A percentile compares a stretch with the other conserved stretches of the same genome.
Conservation (phyloP, 1,140 invertebrate genomes). For the Diorhabda carinulata region DNA sequence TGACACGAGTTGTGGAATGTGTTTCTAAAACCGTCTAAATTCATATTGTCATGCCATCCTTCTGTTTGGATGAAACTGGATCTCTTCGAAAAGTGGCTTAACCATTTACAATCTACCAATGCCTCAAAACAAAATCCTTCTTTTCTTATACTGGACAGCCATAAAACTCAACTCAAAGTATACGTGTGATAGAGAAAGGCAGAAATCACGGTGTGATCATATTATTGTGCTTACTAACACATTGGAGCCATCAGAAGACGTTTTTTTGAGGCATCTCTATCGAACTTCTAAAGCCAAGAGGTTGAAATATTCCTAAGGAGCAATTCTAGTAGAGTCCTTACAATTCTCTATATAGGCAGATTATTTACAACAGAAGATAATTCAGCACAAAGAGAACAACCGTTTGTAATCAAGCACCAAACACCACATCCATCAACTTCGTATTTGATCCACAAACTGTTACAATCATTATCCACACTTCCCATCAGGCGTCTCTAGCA, state of each 20-base stretch:
- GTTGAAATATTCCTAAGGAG: background rate
- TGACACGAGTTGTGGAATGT: background rate
- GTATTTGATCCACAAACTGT: no score
- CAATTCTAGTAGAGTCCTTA: background rate
- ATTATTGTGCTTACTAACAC: background rate
- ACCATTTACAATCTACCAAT: background rate
- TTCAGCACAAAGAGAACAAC: no score
- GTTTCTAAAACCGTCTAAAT: no score
- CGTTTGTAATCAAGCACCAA: no score
- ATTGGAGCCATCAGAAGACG: background rate
- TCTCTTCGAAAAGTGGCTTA: background rate
- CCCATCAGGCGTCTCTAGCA: no score
- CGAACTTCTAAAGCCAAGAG: background rate
- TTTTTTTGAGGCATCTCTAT: background rate
- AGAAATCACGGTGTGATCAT: background rate
- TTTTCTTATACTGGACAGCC: background rate
- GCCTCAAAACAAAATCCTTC: background rate
- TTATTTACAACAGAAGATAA: no score
- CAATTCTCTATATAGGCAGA: background rate
- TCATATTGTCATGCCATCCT: no score
- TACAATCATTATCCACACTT: no score
- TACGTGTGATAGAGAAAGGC: background rate
- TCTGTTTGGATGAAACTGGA: background rate
- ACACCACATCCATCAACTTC: no score
- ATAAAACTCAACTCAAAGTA: background rate